Evolutionary conservation across 2,888 invertebrate genomes (phyloP).

Genomic region (Mayetiola destructor): DNA sequence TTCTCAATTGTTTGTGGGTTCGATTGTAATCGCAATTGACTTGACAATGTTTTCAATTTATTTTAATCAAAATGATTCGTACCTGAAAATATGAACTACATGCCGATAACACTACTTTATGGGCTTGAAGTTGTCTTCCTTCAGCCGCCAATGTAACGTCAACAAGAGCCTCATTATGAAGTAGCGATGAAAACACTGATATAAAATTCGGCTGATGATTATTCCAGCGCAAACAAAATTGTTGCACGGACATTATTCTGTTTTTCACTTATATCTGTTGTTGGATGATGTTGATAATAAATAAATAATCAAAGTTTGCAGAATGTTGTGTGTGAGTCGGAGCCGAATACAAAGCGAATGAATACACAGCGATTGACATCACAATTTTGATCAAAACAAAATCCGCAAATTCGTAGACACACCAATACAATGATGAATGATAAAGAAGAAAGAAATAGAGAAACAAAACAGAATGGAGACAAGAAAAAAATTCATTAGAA

Average conservation of each 20-base stretch:
- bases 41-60: no score
- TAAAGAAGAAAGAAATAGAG: background rate
- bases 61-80: slow-evolving; percentile 25
- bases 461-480: background rate
- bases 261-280: slow-evolving; percentile 19
- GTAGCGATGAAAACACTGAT: slow-evolving; percentile 69
- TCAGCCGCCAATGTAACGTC: slow-evolving; percentile 87
- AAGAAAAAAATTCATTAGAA: background rate
- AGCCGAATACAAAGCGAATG: background rate
- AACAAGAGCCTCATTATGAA: slow-evolving; percentile 70
- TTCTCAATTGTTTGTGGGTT: no score
- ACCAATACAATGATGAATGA: background rate
- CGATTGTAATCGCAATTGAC: no score
- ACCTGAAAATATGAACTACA: slow-evolving; percentile 91
- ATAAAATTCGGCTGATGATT: slow-evolving; percentile 89
- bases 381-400: no score
- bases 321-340: background rate
- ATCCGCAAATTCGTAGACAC: background rate
- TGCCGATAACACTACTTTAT: slow-evolving; percentile 78
- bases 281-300: no score
- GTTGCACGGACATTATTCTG: slow-evolving; percentile 59
- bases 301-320: background rate
- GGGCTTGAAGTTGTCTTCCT: slow-evolving; percentile 73
- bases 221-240: slow-evolving; percentile 78
- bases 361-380: background rate